Base-by-base conservation (phyloP, 2,113 vertebrate genomes). In the Sitta europaea region DNA sequence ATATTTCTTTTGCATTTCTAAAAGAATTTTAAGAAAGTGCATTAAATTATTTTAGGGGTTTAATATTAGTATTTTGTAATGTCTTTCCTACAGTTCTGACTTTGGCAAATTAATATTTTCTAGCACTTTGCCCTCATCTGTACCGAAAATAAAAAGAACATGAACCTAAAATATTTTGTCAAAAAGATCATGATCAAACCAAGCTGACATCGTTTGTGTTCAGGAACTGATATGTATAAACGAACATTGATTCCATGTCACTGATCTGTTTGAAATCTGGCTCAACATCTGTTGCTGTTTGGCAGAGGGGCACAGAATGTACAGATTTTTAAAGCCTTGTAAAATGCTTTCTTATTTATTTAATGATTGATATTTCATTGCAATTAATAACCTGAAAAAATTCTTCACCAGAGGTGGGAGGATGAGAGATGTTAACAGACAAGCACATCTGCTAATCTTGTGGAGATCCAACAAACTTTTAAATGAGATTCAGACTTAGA, bases 241-340 rank as follows among this genome's bases (percentile, higher is more conserved):
- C 28, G 93, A 92, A 11, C 23, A 22, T 8, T 27, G 71, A 76
- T 72, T 76, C 19, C 3, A 5, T 80, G 67, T 83, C 67, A 66
- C 77, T 36, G 70, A 71, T 85, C 86, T 82, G 53, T 91, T 76
- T 84, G 70, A 85, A 90, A 95, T 38, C 87, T 86, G 86, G 36
- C 54, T 87, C 85, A 91, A 93, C 96, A 95, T 91, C 96, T 95
- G 91, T 70, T 88, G 40, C 77, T 93, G 29, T 73, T 95, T 91
- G 84, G 74, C 81, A 94, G 62, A 85, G 17, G 10, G 48, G 18
- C 8, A 80, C 67, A 90, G 53, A 84, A 95, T 22, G 58, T 93
- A 88, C 71, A 73, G 58, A 50, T 88, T 88, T 92, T 92, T 83
- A 86, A 93, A 88, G 50, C 54, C 33, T 88, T 88, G 19, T 62